phyloP scores from a whole-genome alignment of 1,140 invertebrate genomes.

The Pissodes strobi region DNA sequence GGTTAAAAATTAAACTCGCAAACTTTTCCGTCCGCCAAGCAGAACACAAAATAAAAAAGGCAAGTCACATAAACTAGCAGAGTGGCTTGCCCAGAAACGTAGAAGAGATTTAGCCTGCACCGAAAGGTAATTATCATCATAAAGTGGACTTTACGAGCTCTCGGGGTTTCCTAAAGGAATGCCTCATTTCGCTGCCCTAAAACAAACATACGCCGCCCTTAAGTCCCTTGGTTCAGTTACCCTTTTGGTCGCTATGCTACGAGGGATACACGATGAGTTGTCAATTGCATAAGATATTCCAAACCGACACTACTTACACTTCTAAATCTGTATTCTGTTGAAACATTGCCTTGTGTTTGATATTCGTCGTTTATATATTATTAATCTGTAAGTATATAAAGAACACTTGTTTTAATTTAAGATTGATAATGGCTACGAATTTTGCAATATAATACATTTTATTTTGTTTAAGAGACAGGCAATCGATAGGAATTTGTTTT shows the following conservation, averaged over 20 bases:
- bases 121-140: conserved; percentile 63
- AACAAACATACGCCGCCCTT: conserved; percentile 44
- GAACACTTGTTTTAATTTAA: too few relatives aligned
- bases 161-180: conserved; percentile 64
- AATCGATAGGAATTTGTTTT: too few relatives aligned
- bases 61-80: conserved; percentile 19
- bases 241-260: conserved; percentile 6
- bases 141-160: conserved; percentile 67
- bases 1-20: conserved; percentile 23
- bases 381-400: too few relatives aligned
- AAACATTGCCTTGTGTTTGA: too few relatives aligned
- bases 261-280: too few relatives aligned
- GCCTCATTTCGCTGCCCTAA: conserved; percentile 60
- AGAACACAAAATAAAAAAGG: conserved; percentile 16
- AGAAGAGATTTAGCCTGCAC: conserved; percentile 10
- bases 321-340: too few relatives aligned
- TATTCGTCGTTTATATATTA: too few relatives aligned
- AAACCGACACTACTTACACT: too few relatives aligned
- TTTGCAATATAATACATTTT: too few relatives aligned
- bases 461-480: too few relatives aligned
- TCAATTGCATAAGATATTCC: too few relatives aligned
- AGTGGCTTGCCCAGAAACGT: conserved; percentile 31
- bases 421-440: too few relatives aligned
- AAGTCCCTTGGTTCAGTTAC: conserved; percentile 14
- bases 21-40: conserved; percentile 13